Evolutionary conservation across 2,797 vertebrate species (phyloP), one percentile per base, ranked within the genome.

Genomic region (Periophthalmus magnuspinnatus): DNA sequence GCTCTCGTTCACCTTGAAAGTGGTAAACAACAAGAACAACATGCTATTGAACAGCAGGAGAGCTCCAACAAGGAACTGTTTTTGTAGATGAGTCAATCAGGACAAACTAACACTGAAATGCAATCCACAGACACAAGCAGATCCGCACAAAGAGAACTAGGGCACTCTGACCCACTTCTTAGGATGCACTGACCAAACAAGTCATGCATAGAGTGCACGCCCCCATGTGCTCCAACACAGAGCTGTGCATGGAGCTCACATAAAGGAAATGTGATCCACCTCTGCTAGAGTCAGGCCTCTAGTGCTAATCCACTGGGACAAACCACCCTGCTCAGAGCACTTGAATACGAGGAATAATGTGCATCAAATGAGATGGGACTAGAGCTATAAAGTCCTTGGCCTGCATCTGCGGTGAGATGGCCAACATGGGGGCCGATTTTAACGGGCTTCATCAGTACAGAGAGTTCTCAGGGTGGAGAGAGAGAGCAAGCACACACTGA

Each of bases 111-210:
- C 78, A 76, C 48, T 69, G 74, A 81, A 88, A 90, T 60, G 65
- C 80, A 84, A 81, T 82, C 82, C 81, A 72, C 78, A 83, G 71
- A 78, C 79, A 75, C 75, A 70, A 14, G 65, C 78, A 86, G 81
- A 65, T 78, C 81, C 77, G 88, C 82, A 90, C 84, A 84, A 78
- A 75, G 81, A 85, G 78, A 93, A 91, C 90, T 90, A 88, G 93
- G 93, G 90, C 91, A 81, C 88, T 82, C 81, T 91, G 91, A 94
- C 91, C 93, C 87, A 93, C 86, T 93, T 93, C 84, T 84, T 85
- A 87, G 84, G 86, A 88, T 86, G 87, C 90, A 92, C 77, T 88
- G 89, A 90, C 89, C 88, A 90, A 90, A 91, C 85, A 80, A 89
- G 80, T 81, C 85, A 88, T 85, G 81, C 85, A 83, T 71, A 81